Evolutionary conservation across 2,888 invertebrate species (phyloP).

Genomic region (Elegia similella): DNA sequence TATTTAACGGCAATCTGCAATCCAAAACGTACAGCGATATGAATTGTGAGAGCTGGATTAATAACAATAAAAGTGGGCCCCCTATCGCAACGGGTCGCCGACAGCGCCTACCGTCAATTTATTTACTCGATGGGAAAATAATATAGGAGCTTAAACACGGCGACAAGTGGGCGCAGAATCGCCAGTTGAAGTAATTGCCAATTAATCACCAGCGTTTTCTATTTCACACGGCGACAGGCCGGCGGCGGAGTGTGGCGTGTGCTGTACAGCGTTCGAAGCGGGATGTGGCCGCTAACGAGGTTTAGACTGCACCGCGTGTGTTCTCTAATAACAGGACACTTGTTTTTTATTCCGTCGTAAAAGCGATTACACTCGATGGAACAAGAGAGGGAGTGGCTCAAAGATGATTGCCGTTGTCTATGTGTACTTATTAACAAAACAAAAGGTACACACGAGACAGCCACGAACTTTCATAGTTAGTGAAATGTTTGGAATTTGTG

Average conservation of each 20-base stretch:
- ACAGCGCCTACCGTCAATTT: slow-evolving; percentile 40
- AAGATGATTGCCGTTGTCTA: slow-evolving; percentile 8
- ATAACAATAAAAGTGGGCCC: slow-evolving; percentile 5
- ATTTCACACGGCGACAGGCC: slow-evolving; percentile 62
- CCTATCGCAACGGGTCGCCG: slow-evolving; percentile 1
- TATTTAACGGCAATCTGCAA: slow-evolving; percentile 9
- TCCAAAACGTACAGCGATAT: neutral
- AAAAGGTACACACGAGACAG: neutral
- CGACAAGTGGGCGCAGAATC: slow-evolving; percentile 72
- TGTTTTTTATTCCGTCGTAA: slow-evolving; percentile 33
- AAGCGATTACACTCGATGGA: slow-evolving; percentile 29
- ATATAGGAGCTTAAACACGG: slow-evolving; percentile 52
- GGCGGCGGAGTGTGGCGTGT: slow-evolving; percentile 16
- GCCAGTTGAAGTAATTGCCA: slow-evolving; percentile 75
- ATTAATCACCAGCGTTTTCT: slow-evolving; percentile 79
- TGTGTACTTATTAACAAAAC: neutral
- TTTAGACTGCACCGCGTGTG: slow-evolving; percentile 55
- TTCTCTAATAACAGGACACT: slow-evolving; percentile 33
- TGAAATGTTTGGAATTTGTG: neutral
- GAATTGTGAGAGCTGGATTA: slow-evolving; percentile 7
- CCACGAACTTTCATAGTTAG: neutral
- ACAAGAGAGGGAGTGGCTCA: slow-evolving; percentile 15
- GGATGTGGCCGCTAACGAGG: slow-evolving; percentile 49
- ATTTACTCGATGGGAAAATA: slow-evolving; percentile 54
- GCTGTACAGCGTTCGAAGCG: too few species aligned